Base-by-base conservation (phyloP, 2,797 vertebrate species). In the Buceros bicornis region DNA sequence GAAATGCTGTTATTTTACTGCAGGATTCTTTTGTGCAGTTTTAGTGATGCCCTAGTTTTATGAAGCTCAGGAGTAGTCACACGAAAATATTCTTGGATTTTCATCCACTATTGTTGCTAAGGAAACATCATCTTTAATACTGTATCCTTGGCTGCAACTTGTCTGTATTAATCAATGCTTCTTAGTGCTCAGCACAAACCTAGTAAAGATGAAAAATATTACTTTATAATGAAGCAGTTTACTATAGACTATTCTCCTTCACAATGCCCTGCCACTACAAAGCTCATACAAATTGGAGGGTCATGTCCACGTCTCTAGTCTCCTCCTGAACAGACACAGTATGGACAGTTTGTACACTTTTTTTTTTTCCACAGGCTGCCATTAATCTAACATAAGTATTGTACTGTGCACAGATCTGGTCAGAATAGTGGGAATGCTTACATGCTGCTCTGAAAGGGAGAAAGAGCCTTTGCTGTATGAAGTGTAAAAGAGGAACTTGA, bases 61-160 rank as follows among this genome's bases (percentile, higher is more conserved):
- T 76, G 95, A 92, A 92, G 95, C 95, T 94, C 72, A 78, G 80
- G 79, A 91, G 45, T 87, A 96, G 96, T 97, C 95, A 96, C 92
- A 85, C 96, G 96, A 94, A 94, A 93, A 37, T 94, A 94, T 94
- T 96, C 94, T 96, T 95, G 94, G 92, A 85, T 95, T 94, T 96
- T 94, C 79, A 85, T 96, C 90, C 91, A 85, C 76, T 97, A 96
- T 93, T 95, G 95, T 96, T 97, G 95, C 96, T 93, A 97, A 91
- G 96, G 95, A 93, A 95, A 96, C 96, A 96, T 96, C 96, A 85
- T 96, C 95, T 96, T 95, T 96, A 96, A 96, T 96, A 87, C 76
- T 87, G 77, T 94, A 93, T 94, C 90, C 86, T 90, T 95, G 88
- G 93, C 90, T 97, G 80, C 92, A 82, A 92, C 96, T 84, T 96